Conservation (phyloP, 2,888 invertebrate genomes). For the Opisthograptis luteolata region DNA sequence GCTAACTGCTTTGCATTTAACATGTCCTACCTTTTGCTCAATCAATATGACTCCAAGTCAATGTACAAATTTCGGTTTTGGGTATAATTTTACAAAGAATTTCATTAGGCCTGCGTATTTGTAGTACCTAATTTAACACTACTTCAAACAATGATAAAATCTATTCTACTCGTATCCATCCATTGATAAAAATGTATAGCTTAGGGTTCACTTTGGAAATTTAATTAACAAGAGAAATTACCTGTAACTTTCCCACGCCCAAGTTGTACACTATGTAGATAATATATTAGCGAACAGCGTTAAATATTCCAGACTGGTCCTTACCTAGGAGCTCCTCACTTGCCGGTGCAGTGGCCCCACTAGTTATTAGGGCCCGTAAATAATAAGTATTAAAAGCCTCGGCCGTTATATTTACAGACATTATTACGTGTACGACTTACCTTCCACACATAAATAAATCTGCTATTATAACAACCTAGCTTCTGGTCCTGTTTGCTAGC, state of each 20-base stretch:
- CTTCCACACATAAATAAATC: conserved; percentile 47
- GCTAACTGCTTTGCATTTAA: conserved; percentile 55
- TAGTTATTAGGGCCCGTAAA: conserved; percentile 78
- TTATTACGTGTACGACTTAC: conserved; percentile 63
- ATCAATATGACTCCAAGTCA: conserved; percentile 10
- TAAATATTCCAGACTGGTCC: conserved; percentile 72
- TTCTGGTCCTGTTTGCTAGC: neutral
- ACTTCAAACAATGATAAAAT: too few relatives aligned
- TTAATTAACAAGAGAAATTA: neutral
- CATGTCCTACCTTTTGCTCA: conserved; percentile 10
- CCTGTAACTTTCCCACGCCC: neutral
- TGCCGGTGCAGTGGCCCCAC: conserved; percentile 40
- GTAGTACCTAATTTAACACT: too few relatives aligned
- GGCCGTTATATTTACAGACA: conserved; percentile 72
- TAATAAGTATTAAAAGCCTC: conserved; percentile 75
- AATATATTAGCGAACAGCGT: conserved; percentile 52
- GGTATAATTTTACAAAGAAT: too few relatives aligned
- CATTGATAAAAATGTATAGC: neutral
- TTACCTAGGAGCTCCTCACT: conserved; percentile 48
- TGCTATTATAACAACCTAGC: neutral
- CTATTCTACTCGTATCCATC: too few relatives aligned
- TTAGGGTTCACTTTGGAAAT: neutral
- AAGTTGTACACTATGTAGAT: conserved; percentile 24
- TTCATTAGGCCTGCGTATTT: too few relatives aligned
- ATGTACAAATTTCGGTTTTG: too few relatives aligned